Evolutionary conservation across 2,113 vertebrate genomes (phyloP), one percentile per base, ranked within the genome.

Genomic region (Gobio gobio): DNA sequence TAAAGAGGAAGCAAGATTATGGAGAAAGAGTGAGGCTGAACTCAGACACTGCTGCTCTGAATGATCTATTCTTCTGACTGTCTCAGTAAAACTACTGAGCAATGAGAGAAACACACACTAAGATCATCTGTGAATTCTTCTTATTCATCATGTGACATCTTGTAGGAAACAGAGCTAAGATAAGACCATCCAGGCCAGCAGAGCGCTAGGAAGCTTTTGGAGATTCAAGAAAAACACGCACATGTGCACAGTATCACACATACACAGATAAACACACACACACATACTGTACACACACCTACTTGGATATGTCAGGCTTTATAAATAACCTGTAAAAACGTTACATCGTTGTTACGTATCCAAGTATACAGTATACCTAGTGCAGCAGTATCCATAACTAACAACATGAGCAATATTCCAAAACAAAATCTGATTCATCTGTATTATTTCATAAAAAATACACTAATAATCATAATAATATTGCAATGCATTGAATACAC

Each of bases 101-200:
- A 70, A 12, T 43, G 13, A 72, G 40, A 56, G 77, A 85, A 14
- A 79, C 4, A 33, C 2, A 78, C 61, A 73, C 13, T 54, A n/a
- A 29, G 29, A 89, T 92, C 59, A 87, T 92, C 92, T 93, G 93
- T 91, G 89, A 94, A 92, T 91, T 91, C 90, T 94, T 92, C 92
- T 91, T 91, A 89, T 90, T 94, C 92, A 93, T 93, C 89, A 89
- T 89, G 89, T 92, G 92, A 93, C 91, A 91, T 76, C 63, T 86
- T 90, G 26, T 92, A 91, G 90, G 90, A 93, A 88, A 91, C 87
- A 13, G 86, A 91, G 89, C 91, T 90, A 92, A 90, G 86, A 87
- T 70, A 87, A 88, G 89, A 91, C 61, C 87, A 87, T 85, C 87
- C 85, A 89, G 79, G 36, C 85, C 61, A 63, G 13, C 29, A 29